Evolutionary conservation across 2,888 invertebrate genomes (phyloP).

Genomic region (Oegoconia quadripuncta): DNA sequence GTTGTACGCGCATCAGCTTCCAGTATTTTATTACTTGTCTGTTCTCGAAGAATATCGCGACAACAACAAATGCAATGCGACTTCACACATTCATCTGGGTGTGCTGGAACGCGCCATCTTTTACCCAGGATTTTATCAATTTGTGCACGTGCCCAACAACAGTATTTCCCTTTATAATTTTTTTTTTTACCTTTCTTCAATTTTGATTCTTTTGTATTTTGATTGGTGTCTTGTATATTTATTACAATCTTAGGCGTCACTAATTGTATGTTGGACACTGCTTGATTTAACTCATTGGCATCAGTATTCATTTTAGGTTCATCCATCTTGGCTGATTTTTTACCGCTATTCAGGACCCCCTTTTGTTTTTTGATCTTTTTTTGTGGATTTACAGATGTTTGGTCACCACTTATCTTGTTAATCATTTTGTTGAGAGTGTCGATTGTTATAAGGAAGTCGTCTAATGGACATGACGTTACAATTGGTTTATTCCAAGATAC

Average conservation of each 20-base stretch:
- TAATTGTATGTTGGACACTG: too few relatives aligned
- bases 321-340: not conserved
- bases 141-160: too few relatives aligned
- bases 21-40: not conserved
- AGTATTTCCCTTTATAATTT: too few relatives aligned
- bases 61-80: not conserved
- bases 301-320: too few relatives aligned
- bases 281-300: too few relatives aligned
- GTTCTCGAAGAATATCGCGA: not conserved
- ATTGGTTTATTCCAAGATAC: conserved; percentile 1
- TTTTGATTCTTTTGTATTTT: too few relatives aligned
- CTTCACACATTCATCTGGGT: not conserved
- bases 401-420: conserved; percentile 30
- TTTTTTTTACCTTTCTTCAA: too few relatives aligned
- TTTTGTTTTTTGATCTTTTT: conserved; percentile 15
- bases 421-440: conserved; percentile 63
- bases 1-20: too few relatives aligned
- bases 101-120: not conserved
- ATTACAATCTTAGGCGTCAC: too few relatives aligned
- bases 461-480: not conserved
- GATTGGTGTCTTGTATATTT: too few relatives aligned
- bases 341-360: not conserved
- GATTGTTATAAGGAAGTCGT: conserved; percentile 30
- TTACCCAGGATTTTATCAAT: not conserved
- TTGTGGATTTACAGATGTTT: too few relatives aligned